Conservation (phyloP, 2,888 invertebrate genomes). For the Phalera bucephala region DNA sequence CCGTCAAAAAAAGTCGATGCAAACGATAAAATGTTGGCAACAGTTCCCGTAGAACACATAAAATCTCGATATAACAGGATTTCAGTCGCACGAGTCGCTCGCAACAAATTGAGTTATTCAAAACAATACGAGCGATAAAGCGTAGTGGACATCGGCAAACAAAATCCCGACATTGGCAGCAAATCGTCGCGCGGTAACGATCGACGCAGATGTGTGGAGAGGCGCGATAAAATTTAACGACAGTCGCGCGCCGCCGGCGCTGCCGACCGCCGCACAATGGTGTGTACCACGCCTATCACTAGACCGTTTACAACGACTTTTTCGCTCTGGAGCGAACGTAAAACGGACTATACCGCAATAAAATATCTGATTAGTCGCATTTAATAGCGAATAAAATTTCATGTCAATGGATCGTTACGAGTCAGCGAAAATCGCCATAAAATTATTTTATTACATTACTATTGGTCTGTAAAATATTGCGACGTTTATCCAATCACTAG, state of each 20-base stretch:
- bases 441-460: slow-evolving; percentile 7
- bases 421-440: slow-evolving; percentile 7
- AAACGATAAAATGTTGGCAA: too few species aligned
- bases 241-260: slow-evolving; percentile 29
- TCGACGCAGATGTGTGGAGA: slow-evolving; percentile 51
- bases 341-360: slow-evolving; percentile 13
- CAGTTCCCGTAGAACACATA: too few species aligned
- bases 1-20: too few species aligned
- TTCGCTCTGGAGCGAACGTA: slow-evolving; percentile 11
- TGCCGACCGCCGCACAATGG: slow-evolving; percentile 13
- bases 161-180: slow-evolving; percentile 5
- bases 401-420: slow-evolving; percentile 5
- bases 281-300: slow-evolving; percentile 2
- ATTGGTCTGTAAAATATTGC: slow-evolving; percentile 3
- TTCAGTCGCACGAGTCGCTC: neutral
- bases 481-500: neutral
- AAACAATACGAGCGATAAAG: slow-evolving; percentile 28
- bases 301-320: slow-evolving; percentile 10
- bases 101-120: slow-evolving; percentile 24
- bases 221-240: slow-evolving; percentile 52
- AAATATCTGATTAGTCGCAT: slow-evolving; percentile 23
- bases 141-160: slow-evolving; percentile 18
- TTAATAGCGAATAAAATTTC: slow-evolving; percentile 21
- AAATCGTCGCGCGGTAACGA: slow-evolving; percentile 34
- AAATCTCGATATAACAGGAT: too few species aligned